Evolutionary conservation across 2,888 invertebrate genomes (phyloP).

Genomic region (Steinernema hermaphroditum): DNA sequence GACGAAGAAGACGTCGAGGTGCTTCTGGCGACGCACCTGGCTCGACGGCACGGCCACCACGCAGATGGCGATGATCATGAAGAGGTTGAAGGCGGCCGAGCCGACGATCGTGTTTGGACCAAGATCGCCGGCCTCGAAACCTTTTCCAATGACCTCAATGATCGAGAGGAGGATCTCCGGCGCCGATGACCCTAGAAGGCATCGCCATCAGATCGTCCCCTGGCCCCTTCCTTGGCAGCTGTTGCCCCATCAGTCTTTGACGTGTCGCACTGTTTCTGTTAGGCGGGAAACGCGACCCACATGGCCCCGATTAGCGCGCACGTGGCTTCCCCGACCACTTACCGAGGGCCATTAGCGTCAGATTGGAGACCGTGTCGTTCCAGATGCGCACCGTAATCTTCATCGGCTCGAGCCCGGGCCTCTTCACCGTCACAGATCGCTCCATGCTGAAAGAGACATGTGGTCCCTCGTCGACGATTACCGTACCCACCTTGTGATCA

Average conservation of each 20-base stretch:
- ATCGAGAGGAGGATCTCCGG: slow-evolving; percentile 96
- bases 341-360: slow-evolving; percentile 91
- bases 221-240: background rate
- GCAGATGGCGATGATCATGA: slow-evolving; percentile 95
- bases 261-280: slow-evolving; percentile 17
- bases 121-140: slow-evolving; percentile 91
- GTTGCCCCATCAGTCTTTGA: slow-evolving; percentile 12
- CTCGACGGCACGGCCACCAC: slow-evolving; percentile 70
- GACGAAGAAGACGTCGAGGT: slow-evolving; percentile 85
- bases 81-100: slow-evolving; percentile 95
- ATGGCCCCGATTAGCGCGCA: slow-evolving; percentile 19
- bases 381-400: slow-evolving; percentile 78
- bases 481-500: slow-evolving; percentile 76
- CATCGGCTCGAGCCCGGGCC: slow-evolving; percentile 83
- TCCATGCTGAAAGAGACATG: slow-evolving; percentile 72
- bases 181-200: slow-evolving; percentile 79
- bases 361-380: slow-evolving; percentile 98
- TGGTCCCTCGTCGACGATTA: background rate
- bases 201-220: no score
- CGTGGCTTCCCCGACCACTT: slow-evolving; percentile 21
- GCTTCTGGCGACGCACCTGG: slow-evolving; percentile 64
- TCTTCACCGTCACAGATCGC: slow-evolving; percentile 86
- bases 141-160: slow-evolving; percentile 92
- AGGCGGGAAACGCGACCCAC: slow-evolving; percentile 19
- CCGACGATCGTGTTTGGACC: slow-evolving; percentile 97